phyloP scores from a whole-genome alignment of 1,140 invertebrate species.

The Zaprionus ornatus region DNA sequence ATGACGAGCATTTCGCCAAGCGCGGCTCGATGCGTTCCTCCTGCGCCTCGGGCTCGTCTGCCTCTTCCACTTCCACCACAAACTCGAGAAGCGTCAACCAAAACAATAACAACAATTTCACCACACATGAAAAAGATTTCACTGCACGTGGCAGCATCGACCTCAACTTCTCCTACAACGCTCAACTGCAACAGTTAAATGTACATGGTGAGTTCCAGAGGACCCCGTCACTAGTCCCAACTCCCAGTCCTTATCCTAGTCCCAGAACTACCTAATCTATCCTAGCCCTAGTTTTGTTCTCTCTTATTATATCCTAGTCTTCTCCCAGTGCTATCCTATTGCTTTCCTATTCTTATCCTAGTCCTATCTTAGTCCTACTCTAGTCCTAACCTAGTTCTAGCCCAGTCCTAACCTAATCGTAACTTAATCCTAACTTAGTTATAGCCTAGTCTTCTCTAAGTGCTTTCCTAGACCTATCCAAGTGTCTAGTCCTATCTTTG shows the following conservation, averaged over 20 bases:
- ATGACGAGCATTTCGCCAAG: constrained; percentile 62
- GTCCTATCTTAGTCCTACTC: not conserved
- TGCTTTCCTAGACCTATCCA: too few species aligned
- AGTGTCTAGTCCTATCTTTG: not conserved
- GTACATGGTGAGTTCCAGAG: constrained; percentile 82
- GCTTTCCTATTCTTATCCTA: not conserved
- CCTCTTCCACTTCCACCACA: not conserved
- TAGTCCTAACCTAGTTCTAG: not conserved
- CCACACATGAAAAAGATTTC: not conserved
- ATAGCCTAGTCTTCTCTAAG: not conserved
- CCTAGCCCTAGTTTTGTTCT: not conserved
- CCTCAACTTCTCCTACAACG: constrained; percentile 58
- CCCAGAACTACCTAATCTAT: not conserved
- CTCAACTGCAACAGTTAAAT: constrained; percentile 69
- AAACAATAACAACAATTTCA: not conserved
- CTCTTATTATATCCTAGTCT: not conserved
- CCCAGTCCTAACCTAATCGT: not conserved
- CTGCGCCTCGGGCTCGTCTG: constrained; percentile 8
- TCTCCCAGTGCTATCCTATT: not conserved
- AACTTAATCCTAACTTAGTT: not conserved
- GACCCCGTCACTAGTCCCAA: not conserved
- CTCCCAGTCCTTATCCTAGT: not conserved
- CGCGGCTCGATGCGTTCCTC: constrained; percentile 66
- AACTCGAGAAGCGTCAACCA: not conserved
- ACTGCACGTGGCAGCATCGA: constrained; percentile 68